Evolutionary conservation across 2,888 invertebrate species (phyloP).

Genomic region (Polylopha cassiicola): DNA sequence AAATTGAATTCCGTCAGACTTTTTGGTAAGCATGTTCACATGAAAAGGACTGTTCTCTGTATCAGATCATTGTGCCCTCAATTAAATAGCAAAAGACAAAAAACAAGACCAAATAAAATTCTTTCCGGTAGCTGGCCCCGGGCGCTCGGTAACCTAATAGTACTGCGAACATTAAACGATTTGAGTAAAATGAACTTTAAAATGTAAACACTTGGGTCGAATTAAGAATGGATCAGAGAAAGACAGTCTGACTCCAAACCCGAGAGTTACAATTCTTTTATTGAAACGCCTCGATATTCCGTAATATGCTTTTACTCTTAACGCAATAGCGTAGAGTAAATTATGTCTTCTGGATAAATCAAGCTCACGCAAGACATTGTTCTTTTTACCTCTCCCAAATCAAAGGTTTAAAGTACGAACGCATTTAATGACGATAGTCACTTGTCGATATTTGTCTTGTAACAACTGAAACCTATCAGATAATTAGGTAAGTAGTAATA

Average conservation of each 20-base stretch:
- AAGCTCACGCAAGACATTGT: too few relatives aligned
- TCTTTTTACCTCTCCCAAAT: too few relatives aligned
- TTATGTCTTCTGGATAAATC: constrained; percentile 10
- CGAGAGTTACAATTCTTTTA: constrained; percentile 38
- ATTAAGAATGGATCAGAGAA: constrained; percentile 36
- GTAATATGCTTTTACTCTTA: constrained; percentile 24
- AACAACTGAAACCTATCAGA: too few relatives aligned
- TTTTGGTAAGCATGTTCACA: too few relatives aligned
- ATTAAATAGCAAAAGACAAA: constrained; percentile 46
- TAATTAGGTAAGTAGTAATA: too few relatives aligned
- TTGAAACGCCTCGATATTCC: constrained; percentile 31
- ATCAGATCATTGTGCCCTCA: constrained; percentile 32
- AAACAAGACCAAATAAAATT: constrained; percentile 38
- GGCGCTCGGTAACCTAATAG: constrained; percentile 50
- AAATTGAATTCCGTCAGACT: too few relatives aligned
- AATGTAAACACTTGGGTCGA: constrained; percentile 39
- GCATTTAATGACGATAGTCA: too few relatives aligned
- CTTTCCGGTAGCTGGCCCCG: constrained; percentile 41
- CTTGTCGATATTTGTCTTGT: too few relatives aligned
- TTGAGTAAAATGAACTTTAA: constrained; percentile 46
- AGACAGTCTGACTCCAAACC: constrained; percentile 33
- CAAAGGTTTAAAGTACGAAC: too few relatives aligned
- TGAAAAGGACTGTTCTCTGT: constrained; percentile 8
- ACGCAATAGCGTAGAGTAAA: constrained; percentile 5
- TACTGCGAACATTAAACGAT: constrained; percentile 34